Base-by-base conservation (phyloP, 2,888 invertebrate species). In the Calliopum simillimum region DNA sequence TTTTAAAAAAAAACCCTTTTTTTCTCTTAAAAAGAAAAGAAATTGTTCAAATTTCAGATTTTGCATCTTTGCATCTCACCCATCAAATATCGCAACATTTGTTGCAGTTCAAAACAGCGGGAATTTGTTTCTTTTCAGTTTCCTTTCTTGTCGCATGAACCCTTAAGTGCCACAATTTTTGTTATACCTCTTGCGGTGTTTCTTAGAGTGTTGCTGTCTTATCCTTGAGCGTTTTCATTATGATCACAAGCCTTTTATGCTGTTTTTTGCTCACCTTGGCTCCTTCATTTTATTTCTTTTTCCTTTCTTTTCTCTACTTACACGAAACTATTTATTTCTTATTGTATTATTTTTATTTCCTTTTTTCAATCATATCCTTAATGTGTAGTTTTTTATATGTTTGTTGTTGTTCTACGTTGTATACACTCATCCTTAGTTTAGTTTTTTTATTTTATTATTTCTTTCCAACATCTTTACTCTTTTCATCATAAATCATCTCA, bases 401-500 rank as follows among this genome's bases (percentile, higher is more conserved):
- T 16, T 19, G 23, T 49, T 44, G 19, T 61, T 5, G 25, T 63
- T 14, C 23, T 63, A 19, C 49, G 16, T 49, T 14, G n/a, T n/a
- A 49, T 49, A 49, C 33, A 33, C 16, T 49, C 12, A 23, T 46
- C 6, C 14, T 55, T n/a, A n/a, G n/a, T n/a, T n/a, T n/a, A n/a
- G n/a, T 46, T 23, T 8, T 19, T 62, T 62, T 62, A 23, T 44
- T 58, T 58, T 58, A 33, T 33, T 58, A 58, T 58, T 58, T 25
- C 33, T 58, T 58, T 58, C 19, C 19, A 14, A 59, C 43, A 33
- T 33, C 33, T 33, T 33, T 33, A 33, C 33, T 25, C 59, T 41
- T 41, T 41, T 59, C 82, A 80, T 82, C 82, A 82, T 82, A 82
- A 82, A 82, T 82, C 82, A 82, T 79, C 78, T 82, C 79, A 81